Evolutionary conservation across 2,888 invertebrate genomes (phyloP).

Genomic region (Plebejus melissa): DNA sequence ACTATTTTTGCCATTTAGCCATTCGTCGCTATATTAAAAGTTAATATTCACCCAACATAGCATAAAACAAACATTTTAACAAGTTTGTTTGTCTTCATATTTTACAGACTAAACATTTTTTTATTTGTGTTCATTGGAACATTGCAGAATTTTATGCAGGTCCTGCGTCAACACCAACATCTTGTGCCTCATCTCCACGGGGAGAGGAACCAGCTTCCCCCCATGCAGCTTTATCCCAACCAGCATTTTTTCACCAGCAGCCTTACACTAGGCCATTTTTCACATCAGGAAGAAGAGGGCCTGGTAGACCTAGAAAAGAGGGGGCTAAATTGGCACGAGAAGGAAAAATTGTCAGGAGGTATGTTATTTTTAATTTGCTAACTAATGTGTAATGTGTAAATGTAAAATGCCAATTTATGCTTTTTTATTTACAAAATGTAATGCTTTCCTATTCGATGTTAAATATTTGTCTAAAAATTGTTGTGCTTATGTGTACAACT

Average conservation of each 20-base stretch:
- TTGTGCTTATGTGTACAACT: not conserved
- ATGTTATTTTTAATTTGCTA: constrained; percentile 33
- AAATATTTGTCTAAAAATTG: not conserved
- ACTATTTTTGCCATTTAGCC: constrained; percentile 18
- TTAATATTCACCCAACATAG: not conserved
- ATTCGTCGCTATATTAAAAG: not conserved
- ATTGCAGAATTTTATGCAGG: constrained; percentile 75
- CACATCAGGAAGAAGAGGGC: constrained; percentile 82
- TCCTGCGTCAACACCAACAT: constrained; percentile 83
- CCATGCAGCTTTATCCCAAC: constrained; percentile 64
- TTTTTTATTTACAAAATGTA: not conserved
- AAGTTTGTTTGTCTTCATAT: not conserved
- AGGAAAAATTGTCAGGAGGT: constrained; percentile 74
- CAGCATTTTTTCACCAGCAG: constrained; percentile 68
- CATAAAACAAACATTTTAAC: not conserved
- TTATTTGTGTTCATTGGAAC: constrained; percentile 9
- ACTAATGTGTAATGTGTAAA: not conserved
- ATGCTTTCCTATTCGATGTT: not conserved
- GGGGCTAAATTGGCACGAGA: constrained; percentile 76
- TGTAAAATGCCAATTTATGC: too few species aligned
- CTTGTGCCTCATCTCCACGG: constrained; percentile 81
- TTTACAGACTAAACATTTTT: not conserved
- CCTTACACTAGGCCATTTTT: constrained; percentile 69
- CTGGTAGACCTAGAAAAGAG: constrained; percentile 89
- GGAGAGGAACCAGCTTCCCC: constrained; percentile 82